A percentile compares a stretch with the other conserved stretches of the same genome.
phyloP scores from a whole-genome alignment of 2,888 invertebrate genomes.

The Thalpophila matura region DNA sequence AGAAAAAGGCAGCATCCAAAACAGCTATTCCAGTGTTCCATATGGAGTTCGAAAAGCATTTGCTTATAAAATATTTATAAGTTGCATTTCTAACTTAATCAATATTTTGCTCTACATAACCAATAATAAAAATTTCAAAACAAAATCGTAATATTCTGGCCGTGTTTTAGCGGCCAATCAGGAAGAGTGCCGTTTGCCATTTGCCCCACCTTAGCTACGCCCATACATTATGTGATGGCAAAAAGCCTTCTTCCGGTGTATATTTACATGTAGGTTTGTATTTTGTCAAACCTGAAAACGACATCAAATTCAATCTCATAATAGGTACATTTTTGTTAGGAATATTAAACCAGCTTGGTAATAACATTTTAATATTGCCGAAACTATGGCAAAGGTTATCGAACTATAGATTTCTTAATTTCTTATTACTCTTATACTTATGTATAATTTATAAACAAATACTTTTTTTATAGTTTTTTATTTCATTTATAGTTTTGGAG shows the following conservation, averaged over 20 bases:
- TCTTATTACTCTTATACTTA: too few species aligned
- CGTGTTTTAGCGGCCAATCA: slow-evolving; percentile 46
- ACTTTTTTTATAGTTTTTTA: too few species aligned
- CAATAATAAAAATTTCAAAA: slow-evolving; percentile 18
- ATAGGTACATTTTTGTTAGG: not conserved
- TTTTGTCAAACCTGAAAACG: slow-evolving; percentile 24
- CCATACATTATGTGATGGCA: slow-evolving; percentile 58
- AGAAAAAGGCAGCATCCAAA: too few species aligned
- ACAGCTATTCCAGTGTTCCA: too few species aligned
- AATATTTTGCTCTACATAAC: not conserved
- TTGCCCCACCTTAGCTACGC: slow-evolving; percentile 55
- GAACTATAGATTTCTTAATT: too few species aligned
- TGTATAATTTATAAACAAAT: too few species aligned
- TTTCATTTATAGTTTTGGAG: too few species aligned
- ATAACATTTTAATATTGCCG: too few species aligned
- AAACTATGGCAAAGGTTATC: too few species aligned
- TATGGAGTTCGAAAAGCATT: too few species aligned
- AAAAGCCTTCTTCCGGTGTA: slow-evolving; percentile 50
- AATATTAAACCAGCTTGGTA: not conserved
- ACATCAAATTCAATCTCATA: slow-evolving; percentile 11
- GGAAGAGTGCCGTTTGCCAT: slow-evolving; percentile 53
- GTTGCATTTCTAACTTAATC: not conserved
- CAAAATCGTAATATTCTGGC: slow-evolving; percentile 23
- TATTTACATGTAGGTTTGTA: slow-evolving; percentile 26
- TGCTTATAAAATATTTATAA: not conserved